phyloP scores from a whole-genome alignment of 1,140 invertebrate species.

The Brachionus calyciflorus region DNA sequence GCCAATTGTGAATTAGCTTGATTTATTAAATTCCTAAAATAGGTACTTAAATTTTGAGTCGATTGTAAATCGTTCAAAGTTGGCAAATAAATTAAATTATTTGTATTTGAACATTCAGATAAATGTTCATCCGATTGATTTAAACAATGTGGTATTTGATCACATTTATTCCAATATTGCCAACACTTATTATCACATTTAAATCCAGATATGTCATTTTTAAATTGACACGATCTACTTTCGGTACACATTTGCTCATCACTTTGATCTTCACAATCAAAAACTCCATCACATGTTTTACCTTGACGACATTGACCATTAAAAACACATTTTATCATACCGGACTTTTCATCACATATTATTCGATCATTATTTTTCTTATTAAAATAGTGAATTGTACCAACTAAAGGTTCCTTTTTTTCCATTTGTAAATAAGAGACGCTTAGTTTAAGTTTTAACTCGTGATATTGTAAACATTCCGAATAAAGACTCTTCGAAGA shows the following conservation, averaged over 20 bases:
- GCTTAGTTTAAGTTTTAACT: neutral
- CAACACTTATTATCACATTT: neutral
- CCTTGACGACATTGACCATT: neutral
- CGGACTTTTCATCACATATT: neutral
- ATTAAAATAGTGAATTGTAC: neutral
- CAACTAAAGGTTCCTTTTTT: neutral
- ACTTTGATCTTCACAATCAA: conserved; percentile 1
- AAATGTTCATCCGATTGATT: neutral
- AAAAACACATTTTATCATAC: neutral
- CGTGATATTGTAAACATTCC: neutral
- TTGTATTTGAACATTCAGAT: neutral
- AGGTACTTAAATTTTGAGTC: neutral
- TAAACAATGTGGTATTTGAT: neutral
- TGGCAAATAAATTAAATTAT: too few relatives aligned
- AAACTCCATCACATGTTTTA: neutral
- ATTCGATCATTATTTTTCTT: neutral
- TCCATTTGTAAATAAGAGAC: neutral
- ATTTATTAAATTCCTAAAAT: neutral
- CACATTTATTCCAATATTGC: conserved; percentile 22
- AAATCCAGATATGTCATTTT: neutral
- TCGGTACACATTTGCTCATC: neutral
- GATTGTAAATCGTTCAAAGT: neutral
- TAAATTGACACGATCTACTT: neutral
- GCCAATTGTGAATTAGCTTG: neutral
- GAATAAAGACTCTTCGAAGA: neutral